phyloP scores from a whole-genome alignment of 2,888 invertebrate genomes.

The Gastracanthus pulcherrimus region DNA sequence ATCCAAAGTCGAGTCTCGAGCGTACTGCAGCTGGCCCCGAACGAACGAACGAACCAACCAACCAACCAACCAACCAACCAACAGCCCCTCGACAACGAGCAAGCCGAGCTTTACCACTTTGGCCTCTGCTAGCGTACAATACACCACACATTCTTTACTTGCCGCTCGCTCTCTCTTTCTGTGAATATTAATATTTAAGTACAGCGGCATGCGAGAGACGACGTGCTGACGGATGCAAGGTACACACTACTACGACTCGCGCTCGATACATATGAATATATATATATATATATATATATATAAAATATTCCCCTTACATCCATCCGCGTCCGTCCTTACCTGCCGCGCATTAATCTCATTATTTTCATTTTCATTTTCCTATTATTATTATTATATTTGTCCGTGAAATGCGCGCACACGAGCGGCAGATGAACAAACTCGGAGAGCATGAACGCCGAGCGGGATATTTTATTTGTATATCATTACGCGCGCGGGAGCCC shows the following conservation, averaged over 20 bases:
- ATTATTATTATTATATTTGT: neutral
- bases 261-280: too few species aligned
- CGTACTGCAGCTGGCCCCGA: conserved; percentile 53
- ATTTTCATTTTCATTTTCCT: neutral
- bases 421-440: conserved; percentile 49
- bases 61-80: too few species aligned
- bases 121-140: conserved; percentile 27
- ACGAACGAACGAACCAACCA: conserved; percentile 25
- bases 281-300: too few species aligned
- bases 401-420: neutral
- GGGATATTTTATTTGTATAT: conserved; percentile 75
- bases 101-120: conserved; percentile 43
- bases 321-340: too few species aligned
- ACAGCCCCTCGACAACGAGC: conserved; percentile 33
- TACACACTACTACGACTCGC: conserved; percentile 23
- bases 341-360: conserved; percentile 7
- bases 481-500: conserved; percentile 67
- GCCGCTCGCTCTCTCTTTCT: neutral
- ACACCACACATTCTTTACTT: conserved; percentile 22
- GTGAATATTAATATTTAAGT: conserved; percentile 43
- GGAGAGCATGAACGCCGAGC: conserved; percentile 36
- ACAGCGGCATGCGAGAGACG: conserved; percentile 19
- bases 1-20: conserved; percentile 60
- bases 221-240: conserved; percentile 49
- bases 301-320: too few species aligned